A percentile compares a stretch with the other conserved stretches of the same genome.
Evolutionary conservation across 2,797 vertebrate species (phyloP).

Genomic region (Characodon lateralis): DNA sequence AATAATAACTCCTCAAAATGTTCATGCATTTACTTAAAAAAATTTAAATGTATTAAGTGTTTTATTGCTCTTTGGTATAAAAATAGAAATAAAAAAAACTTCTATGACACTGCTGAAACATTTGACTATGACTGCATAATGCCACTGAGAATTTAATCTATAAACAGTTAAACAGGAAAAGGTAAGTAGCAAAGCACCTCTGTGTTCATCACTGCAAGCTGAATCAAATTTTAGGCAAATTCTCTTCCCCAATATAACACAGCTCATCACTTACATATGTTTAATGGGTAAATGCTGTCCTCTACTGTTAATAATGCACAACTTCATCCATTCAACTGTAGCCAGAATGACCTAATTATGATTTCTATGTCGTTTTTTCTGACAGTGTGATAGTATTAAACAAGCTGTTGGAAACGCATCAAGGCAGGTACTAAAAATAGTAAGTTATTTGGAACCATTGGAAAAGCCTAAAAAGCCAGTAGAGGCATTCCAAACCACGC

Average conservation of each 20-base stretch:
- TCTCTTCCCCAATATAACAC: no score
- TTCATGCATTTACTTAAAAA: background rate
- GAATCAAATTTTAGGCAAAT: no score
- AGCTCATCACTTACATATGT: background rate
- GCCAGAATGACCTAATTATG: background rate
- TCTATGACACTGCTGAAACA: no score
- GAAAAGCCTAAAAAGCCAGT: no score
- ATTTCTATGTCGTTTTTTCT: no score
- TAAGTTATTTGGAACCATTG: no score
- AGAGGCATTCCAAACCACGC: no score
- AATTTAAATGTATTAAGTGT: background rate
- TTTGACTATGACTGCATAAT: background rate
- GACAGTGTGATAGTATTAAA: no score
- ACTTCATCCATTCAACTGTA: background rate
- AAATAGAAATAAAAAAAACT: background rate
- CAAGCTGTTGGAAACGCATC: no score
- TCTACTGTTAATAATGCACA: background rate
- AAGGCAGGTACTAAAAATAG: no score
- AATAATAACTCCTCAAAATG: background rate
- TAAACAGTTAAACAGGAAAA: background rate
- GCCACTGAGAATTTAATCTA: background rate
- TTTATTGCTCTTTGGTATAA: background rate
- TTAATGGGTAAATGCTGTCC: slow-evolving; percentile 10
- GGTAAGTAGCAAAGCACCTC: background rate
- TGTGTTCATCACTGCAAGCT: background rate